These are phyloP conservation scores for Atopsyche davidsoni DNA, from an alignment of 1,140 invertebrate genomes.

Conservation along the genomic window DNA sequence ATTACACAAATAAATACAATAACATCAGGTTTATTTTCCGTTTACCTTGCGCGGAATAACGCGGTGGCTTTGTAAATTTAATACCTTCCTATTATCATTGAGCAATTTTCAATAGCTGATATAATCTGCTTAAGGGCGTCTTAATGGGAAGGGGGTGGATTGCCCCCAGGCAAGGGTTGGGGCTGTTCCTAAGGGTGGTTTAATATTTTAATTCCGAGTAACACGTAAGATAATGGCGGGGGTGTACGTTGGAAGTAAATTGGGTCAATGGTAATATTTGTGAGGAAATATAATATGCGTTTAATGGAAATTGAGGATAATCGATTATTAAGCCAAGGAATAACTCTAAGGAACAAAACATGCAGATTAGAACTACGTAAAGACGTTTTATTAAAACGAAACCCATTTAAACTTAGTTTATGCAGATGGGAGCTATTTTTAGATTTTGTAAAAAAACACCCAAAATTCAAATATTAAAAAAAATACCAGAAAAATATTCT, in stretches of 20 bases:
- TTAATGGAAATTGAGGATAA: no score
- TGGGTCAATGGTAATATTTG: constrained; percentile 3
- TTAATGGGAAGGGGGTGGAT: constrained; percentile 15
- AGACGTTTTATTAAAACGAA: no score
- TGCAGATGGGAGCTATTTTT: no score
- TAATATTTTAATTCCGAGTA: constrained; percentile 27
- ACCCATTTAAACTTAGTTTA: no score
- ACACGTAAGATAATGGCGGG: constrained; percentile 7
- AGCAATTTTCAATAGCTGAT: constrained; percentile 25
- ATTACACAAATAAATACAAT: no score
- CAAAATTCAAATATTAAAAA: no score
- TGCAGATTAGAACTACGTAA: no score
- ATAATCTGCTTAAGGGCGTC: constrained; percentile 26
- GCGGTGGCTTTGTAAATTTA: constrained; percentile 10
- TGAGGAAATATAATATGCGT: not conserved
- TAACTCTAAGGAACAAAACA: no score
- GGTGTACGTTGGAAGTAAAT: constrained; percentile 1
- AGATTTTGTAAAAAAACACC: no score
- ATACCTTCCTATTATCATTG: constrained; percentile 21
- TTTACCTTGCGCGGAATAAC: constrained; percentile 18
- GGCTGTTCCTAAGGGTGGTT: constrained; percentile 1
- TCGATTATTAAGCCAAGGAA: no score
- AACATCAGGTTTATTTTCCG: no score
- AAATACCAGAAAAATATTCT: no score
- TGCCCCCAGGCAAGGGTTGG: constrained; percentile 1